Percentiles rank a stretch among this genome's conserved stretches.
These are phyloP conservation scores for Prionace glauca DNA, from an alignment of 2,797 vertebrate genomes.

Conservation along the genomic window DNA sequence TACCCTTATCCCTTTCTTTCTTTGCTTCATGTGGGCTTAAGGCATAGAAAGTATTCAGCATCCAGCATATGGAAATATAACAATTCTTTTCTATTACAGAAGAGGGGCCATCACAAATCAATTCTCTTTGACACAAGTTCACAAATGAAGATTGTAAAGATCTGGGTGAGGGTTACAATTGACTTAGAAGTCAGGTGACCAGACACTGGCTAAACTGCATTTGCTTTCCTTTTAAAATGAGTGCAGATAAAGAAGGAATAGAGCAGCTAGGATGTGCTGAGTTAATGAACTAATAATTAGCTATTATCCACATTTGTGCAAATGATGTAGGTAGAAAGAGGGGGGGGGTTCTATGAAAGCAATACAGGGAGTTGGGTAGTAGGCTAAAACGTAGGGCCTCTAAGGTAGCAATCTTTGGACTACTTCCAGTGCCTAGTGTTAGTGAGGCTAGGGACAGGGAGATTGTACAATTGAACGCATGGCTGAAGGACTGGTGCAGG, in stretches of 20 bases:
- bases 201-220: neutral
- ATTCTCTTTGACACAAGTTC: neutral
- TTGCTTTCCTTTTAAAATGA: neutral
- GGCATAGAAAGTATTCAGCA: neutral
- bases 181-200: neutral
- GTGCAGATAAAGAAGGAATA: neutral
- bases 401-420: too few species aligned
- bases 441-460: too few species aligned
- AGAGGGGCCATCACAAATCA: neutral
- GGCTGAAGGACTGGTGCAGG: too few species aligned
- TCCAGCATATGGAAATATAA: neutral
- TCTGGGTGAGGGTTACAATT: neutral
- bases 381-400: too few species aligned
- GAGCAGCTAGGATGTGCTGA: neutral
- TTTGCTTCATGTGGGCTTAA: neutral
- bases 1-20: neutral
- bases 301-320: too few species aligned
- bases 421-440: too few species aligned
- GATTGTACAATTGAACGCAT: too few species aligned
- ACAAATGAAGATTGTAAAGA: neutral
- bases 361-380: too few species aligned
- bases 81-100: neutral
- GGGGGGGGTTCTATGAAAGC: too few species aligned
- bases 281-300: neutral
- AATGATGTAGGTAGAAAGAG: too few species aligned